Conservation (phyloP, 2,888 invertebrate genomes). For the Parthenolecanium corni region DNA sequence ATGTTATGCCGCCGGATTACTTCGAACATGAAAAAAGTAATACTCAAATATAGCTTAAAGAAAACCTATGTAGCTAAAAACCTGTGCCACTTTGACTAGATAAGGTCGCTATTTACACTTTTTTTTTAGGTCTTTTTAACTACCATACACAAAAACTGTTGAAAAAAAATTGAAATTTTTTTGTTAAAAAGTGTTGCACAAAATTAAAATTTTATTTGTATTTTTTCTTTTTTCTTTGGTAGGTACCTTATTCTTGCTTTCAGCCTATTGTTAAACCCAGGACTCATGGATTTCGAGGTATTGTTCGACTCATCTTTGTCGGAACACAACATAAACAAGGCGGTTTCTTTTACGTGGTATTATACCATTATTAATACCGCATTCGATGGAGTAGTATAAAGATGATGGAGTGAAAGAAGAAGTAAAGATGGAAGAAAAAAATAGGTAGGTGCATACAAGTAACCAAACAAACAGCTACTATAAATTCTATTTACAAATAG, state of each 20-base stretch:
- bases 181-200: not conserved
- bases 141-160: too few relatives aligned
- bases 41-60: too few relatives aligned
- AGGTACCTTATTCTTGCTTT: not conserved
- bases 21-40: too few relatives aligned
- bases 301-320: constrained; percentile 11
- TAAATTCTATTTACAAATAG: constrained; percentile 18
- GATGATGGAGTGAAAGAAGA: too few relatives aligned
- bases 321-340: constrained; percentile 21
- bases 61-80: too few relatives aligned
- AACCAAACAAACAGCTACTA: constrained; percentile 20
- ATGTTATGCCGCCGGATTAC: too few relatives aligned
- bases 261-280: not conserved
- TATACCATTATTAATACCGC: constrained; percentile 15
- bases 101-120: too few relatives aligned
- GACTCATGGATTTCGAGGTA: not conserved
- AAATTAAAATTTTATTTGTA: not conserved
- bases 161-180: too few relatives aligned
- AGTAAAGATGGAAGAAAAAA: not conserved
- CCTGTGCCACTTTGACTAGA: too few relatives aligned
- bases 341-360: constrained; percentile 22
- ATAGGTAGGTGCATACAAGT: not conserved
- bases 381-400: not conserved
- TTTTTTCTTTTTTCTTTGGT: not conserved
- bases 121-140: too few relatives aligned